phyloP scores from a whole-genome alignment of 2,113 vertebrate genomes.

The Oncorhynchus nerka region DNA sequence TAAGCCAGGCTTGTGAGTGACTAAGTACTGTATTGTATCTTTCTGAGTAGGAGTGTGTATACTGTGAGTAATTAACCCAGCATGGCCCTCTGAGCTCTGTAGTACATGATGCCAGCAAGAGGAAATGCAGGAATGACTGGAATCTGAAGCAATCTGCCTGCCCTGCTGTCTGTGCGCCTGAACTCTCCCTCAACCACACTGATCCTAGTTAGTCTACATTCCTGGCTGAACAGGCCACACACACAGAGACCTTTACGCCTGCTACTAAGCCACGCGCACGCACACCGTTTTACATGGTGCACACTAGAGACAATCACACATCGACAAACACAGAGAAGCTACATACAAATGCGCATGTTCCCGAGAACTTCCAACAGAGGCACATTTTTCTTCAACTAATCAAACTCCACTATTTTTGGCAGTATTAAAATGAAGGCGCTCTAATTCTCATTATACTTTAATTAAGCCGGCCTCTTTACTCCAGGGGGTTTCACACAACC shows the following conservation, averaged over 20 bases:
- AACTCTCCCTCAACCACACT: not conserved
- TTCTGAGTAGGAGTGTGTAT: not conserved
- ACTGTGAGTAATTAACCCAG: constrained; percentile 4
- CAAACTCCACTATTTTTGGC: constrained; percentile 18
- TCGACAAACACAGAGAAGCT: not conserved
- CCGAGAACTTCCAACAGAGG: not conserved
- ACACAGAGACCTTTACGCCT: not conserved
- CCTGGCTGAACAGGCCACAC: constrained; percentile 41
- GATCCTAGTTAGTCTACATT: constrained; percentile 18
- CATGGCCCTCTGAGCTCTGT: not conserved
- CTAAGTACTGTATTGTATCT: too few relatives aligned
- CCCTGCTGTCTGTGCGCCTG: not conserved
- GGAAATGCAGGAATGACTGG: constrained; percentile 71
- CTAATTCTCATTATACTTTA: constrained; percentile 34
- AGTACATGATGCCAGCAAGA: constrained; percentile 46
- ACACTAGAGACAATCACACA: not conserved
- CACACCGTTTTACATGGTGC: not conserved
- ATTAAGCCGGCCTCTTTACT: constrained; percentile 45
- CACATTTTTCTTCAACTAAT: constrained; percentile 17
- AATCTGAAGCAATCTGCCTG: constrained; percentile 46
- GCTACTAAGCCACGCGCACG: not conserved
- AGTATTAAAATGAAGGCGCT: constrained; percentile 29
- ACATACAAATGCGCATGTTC: not conserved
- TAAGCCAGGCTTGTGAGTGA: not conserved
- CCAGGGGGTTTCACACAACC: constrained; percentile 26